Evolutionary conservation across 1,140 invertebrate species (phyloP), one percentile per base, ranked within the genome.

Genomic region (Nymphalis io): DNA sequence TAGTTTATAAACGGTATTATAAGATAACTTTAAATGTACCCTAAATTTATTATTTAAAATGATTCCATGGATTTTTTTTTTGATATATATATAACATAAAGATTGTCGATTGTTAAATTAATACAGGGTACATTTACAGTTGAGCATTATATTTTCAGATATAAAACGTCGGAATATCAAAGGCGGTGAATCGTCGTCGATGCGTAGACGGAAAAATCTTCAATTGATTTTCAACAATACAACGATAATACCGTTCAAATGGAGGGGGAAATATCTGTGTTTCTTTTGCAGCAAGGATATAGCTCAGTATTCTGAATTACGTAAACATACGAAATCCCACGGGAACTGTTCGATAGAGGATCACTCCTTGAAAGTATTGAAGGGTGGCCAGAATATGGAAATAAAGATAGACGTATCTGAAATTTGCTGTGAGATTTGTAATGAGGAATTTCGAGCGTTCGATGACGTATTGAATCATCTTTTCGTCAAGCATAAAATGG

Each of bases 121-220:
- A 27, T 58, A 15, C 33, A 76, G 86, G 87, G 89, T 91, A 89
- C 89, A 88, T 91, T 91, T 89, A 88, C 73, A 87, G 87, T 89
- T 65, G 63, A 68, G 62, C 73, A 78, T 82, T 55, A 75, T 85
- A 66, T 76, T 91, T 90, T 74, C 89, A 91, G 89, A 74, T 86
- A 62, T 76, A 60, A 84, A 82, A 81, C 66, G 75, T 71, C 78
- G 79, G 76, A 91, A 85, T 81, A 74, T 75, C 71, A 87, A 81
- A 60, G 77, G 78, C 66, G 68, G 76, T 64, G 84, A 88, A 78
- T 88, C 87, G 1, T 84, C 81, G 0, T 89, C 89, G 33, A 85
- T 89, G 82, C 81, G 82, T 48, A 77, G 88, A 48, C 68, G 89
- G 23, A 84, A 76, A 69, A 91, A 91, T 55, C 83, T 91, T 11